Percentiles rank a stretch among this genome's conserved stretches.
phyloP scores from a whole-genome alignment of 2,888 invertebrate species.

The Opisthograptis luteolata region DNA sequence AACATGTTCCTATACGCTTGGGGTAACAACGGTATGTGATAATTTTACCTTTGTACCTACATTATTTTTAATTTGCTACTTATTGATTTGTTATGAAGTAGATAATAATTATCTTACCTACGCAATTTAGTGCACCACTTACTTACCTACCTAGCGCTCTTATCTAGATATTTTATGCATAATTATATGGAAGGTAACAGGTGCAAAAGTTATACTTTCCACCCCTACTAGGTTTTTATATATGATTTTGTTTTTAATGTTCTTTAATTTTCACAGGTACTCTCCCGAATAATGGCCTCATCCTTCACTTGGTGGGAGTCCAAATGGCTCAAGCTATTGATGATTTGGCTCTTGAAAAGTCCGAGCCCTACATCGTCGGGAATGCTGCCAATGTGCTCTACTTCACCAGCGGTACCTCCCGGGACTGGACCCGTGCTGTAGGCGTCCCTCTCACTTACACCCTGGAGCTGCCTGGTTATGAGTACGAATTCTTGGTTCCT shows the following conservation, averaged over 20 bases:
- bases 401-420: slow-evolving; percentile 86
- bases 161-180: no score
- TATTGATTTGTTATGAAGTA: not conserved
- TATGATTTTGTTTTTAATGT: slow-evolving; percentile 14
- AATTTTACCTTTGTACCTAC: not conserved
- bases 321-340: slow-evolving; percentile 75
- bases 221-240: not conserved
- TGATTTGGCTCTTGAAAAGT: slow-evolving; percentile 63
- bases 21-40: slow-evolving; percentile 83
- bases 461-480: slow-evolving; percentile 87
- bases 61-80: not conserved
- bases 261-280: no score
- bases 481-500: slow-evolving; percentile 82
- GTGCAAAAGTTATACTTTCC: no score
- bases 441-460: slow-evolving; percentile 86
- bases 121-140: no score
- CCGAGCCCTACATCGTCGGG: slow-evolving; percentile 80
- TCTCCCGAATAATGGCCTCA: slow-evolving; percentile 79
- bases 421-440: slow-evolving; percentile 86
- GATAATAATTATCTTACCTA: not conserved
- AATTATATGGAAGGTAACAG: no score
- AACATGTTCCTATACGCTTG: slow-evolving; percentile 88
- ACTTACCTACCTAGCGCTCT: no score
- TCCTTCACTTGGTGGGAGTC: slow-evolving; percentile 70
- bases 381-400: slow-evolving; percentile 84